Evolutionary conservation across 2,113 vertebrate genomes (phyloP), one percentile per base, ranked within the genome.

Genomic region (Poeciliopsis prolifica): DNA sequence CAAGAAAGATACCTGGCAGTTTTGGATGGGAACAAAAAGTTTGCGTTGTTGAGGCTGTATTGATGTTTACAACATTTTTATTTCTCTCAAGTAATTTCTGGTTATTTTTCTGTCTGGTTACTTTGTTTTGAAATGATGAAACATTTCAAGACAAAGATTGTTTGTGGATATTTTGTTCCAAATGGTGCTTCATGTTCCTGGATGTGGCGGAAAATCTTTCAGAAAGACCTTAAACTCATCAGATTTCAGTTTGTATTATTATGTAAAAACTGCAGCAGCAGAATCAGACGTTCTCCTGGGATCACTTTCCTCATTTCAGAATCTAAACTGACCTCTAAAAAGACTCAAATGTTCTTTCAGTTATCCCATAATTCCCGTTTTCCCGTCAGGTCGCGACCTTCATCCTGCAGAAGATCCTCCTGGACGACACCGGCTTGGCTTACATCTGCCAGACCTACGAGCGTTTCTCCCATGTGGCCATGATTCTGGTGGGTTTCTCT

Each of bases 381-480:
- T 26, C 63, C 68, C 64, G 10, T 26, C 78, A 99, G 98, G 98
- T 99, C 92, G 98, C 97, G 76, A 99, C 98, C 0, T 99, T 99
- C 88, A 99, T 99, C 88, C 93, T 99, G 61, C 98, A 99, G 93
- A 99, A 99, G 94, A 99, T 99, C 66, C 94, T 99, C 42, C 80
- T 99, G 91, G 97, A 99, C 89, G 98, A 99, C 93, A 99, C 97
- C 51, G 98, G 97, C 4, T 92, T 99, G 89, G 97, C 98, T 10
- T 99, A 99, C 24, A 98, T 99, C 84, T 99, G 97, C 88, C 98
- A 99, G 93, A 99, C 97, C 0, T 99, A 99, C 0, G 97, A 99
- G 74, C 95, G 97, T 48, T 99, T 99, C 92, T 99, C 98, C 69
- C 97, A 99, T 5, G 97, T 99, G 77, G 97, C 97, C 77, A 99